A percentile compares a stretch with the other conserved stretches of the same genome.
These are phyloP conservation scores for Phymorhynchus buccinoides DNA, from an alignment of 1,140 invertebrate species.

Conservation along the genomic window DNA sequence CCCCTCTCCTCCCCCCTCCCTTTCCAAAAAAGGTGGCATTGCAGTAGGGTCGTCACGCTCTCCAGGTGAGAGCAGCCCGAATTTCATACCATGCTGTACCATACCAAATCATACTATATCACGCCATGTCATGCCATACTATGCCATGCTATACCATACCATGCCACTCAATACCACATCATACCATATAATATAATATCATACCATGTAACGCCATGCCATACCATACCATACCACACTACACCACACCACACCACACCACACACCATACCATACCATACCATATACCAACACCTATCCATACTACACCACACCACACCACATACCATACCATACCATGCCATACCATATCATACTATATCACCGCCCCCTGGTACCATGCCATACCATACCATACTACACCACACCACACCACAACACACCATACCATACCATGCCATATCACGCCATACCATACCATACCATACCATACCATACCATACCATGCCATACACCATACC, in stretches of 20 bases:
- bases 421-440: slow-evolving; percentile 39
- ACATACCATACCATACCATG: slow-evolving; percentile 50
- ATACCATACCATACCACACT: slow-evolving; percentile 51
- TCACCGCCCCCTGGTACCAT: slow-evolving; percentile 38
- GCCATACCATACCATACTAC: slow-evolving; percentile 50
- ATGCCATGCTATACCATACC: slow-evolving; percentile 51
- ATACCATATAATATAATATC: slow-evolving; percentile 46
- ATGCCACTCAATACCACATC: slow-evolving; percentile 46
- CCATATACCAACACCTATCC: too few relatives aligned
- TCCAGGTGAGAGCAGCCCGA: too few relatives aligned
- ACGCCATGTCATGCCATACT: slow-evolving; percentile 45
- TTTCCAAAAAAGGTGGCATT: too few relatives aligned
- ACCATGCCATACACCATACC: slow-evolving; percentile 51
- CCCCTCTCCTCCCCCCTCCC: too few relatives aligned
- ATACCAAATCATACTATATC: slow-evolving; percentile 38
- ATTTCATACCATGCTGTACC: slow-evolving; percentile 44
- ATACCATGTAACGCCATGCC: slow-evolving; percentile 48
- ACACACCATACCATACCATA: slow-evolving; percentile 46
- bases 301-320: slow-evolving; percentile 47
- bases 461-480: slow-evolving; percentile 51
- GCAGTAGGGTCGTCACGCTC: too few relatives aligned
- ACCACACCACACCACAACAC: slow-evolving; percentile 49
- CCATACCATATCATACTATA: slow-evolving; percentile 49
- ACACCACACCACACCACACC: slow-evolving; percentile 49
- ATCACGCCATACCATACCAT: slow-evolving; percentile 44